Base-by-base conservation (phyloP, 2,113 vertebrate species). In the Hymenochirus boettgeri region DNA sequence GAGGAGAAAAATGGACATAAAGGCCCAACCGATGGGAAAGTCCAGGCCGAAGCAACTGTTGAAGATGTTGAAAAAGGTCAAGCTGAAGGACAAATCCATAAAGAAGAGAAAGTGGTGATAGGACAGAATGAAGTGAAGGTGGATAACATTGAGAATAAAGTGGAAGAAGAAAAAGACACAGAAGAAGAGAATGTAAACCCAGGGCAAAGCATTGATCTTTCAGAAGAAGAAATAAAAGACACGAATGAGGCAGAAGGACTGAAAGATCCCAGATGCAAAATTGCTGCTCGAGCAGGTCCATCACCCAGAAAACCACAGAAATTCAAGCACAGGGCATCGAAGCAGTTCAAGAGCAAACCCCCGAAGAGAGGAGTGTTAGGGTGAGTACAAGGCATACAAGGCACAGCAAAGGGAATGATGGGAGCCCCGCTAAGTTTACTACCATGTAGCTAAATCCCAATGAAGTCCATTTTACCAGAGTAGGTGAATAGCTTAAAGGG, bases 301-400 rank as follows among this genome's bases (percentile, higher is more conserved):
- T 69, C 59, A 13, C 59, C 70, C 2, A 62, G 31, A 27, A 74
- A 60, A 69, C 70, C 64, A 21, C 72, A 59, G 12, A 74, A 69
- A 63, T 74, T 74, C 51, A 74, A 74, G 50, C 72, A 72, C 3
- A 67, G 72, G 18, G 47, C 35, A 15, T 54, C 63, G n/a, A 71
- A 37, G 29, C 47, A 72, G 19, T 74, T 74, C 39, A 74, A 74
- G 25, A 74, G 72, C 60, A 74, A 72, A 62, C 72, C 72, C 4
- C 72, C 72, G 39, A 74, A 69, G 37, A 71, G 33, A 62, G 72
- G 72, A 42, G 47, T 74, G 46, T 15, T 67, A 48, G 72, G 72
- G 72, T 74, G 69, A 63, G 70, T 37, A n/a, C 11, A 17, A 15
- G 15, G 2, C 11, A n/a, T 2, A 1, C n/a, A 12, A 15, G 17